Evolutionary conservation across 2,113 vertebrate genomes (phyloP).

Genomic region (Zosterops lateralis): DNA sequence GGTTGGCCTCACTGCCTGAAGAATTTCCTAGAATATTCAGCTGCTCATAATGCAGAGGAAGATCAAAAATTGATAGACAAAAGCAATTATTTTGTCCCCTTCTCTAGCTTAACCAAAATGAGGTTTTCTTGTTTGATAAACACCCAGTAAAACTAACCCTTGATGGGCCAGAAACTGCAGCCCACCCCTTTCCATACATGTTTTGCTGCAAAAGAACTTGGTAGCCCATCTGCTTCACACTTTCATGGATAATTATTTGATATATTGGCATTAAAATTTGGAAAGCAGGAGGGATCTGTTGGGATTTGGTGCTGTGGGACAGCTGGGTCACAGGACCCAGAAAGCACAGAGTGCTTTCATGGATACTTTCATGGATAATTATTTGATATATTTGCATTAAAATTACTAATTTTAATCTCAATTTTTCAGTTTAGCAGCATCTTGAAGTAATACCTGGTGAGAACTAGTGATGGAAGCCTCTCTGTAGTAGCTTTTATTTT

Average conservation of each 20-base stretch:
- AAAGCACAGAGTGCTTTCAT: not conserved
- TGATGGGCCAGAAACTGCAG: not conserved
- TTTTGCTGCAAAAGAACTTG: not conserved
- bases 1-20: not conserved
- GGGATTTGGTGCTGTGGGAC: not conserved
- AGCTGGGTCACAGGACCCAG: not conserved
- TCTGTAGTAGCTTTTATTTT: not conserved
- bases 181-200: rapidly evolving
- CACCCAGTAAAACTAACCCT: not conserved
- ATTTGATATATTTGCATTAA: not conserved
- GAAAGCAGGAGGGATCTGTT: not conserved
- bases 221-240: not conserved
- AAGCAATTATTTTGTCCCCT: not conserved
- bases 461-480: not conserved
- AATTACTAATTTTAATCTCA: not conserved
- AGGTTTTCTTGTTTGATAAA: not conserved
- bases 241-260: not conserved
- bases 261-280: not conserved
- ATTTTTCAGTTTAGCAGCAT: not conserved
- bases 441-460: not conserved
- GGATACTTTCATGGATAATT: not conserved
- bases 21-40: not conserved
- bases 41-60: not conserved
- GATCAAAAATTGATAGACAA: not conserved
- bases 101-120: not conserved